Evolutionary conservation across 1,140 invertebrate genomes (phyloP).

Genomic region (Dinoponera quadriceps): DNA sequence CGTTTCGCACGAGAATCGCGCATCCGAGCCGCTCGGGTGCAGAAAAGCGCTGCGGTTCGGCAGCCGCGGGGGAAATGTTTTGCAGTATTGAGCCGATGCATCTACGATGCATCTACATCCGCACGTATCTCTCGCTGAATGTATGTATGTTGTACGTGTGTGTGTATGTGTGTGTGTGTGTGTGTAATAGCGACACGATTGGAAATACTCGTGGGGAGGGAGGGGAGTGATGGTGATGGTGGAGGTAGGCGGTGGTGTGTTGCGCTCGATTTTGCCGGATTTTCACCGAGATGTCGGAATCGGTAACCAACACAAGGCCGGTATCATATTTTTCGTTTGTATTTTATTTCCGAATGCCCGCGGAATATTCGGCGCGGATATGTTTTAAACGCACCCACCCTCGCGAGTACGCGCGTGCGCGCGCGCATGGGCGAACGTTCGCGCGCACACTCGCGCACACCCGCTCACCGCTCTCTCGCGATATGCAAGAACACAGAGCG

Average conservation of each 20-base stretch:
- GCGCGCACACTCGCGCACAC: no score
- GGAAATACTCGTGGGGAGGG: neutral
- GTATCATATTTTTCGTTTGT: constrained; percentile 29
- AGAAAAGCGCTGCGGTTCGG: constrained; percentile 64
- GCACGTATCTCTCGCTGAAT: constrained; percentile 6
- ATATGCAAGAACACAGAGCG: constrained; percentile 22
- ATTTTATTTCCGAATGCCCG: constrained; percentile 60
- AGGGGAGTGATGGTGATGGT: neutral
- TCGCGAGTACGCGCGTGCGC: no score
- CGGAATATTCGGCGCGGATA: constrained; percentile 44
- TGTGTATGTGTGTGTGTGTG: neutral
- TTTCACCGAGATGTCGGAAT: constrained; percentile 50
- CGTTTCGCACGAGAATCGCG: constrained; percentile 32
- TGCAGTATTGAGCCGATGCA: constrained; percentile 74
- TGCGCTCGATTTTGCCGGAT: constrained; percentile 45
- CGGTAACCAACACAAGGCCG: constrained; percentile 33
- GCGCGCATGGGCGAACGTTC: no score
- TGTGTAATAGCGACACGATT: constrained; percentile 30
- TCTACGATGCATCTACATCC: constrained; percentile 53
- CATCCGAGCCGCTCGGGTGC: constrained; percentile 51
- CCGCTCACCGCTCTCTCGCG: neutral
- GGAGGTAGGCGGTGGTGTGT: neutral
- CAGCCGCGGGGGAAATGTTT: constrained; percentile 75
- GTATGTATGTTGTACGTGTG: neutral
- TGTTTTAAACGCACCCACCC: constrained; percentile 24